A percentile compares a stretch with the other conserved stretches of the same genome.
phyloP scores from a whole-genome alignment of 2,113 vertebrate genomes.

The Varanus salvator region DNA sequence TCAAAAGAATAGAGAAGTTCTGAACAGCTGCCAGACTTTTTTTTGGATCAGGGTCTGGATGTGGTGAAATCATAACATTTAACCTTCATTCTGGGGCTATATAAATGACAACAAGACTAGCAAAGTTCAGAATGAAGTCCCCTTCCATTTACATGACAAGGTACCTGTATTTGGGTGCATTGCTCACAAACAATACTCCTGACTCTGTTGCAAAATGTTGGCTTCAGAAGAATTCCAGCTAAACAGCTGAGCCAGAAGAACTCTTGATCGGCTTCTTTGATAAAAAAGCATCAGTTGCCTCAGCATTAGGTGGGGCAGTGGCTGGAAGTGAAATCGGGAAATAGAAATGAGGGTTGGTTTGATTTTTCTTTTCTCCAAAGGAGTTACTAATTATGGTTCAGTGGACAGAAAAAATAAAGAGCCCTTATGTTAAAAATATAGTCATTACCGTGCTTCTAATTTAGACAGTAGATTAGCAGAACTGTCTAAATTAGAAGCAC shows the following conservation, averaged over 20 bases:
- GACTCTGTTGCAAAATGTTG: neutral
- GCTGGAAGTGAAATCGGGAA: conserved; percentile 19
- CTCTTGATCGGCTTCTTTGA: conserved; percentile 31
- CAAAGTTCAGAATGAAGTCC: neutral
- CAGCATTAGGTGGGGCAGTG: neutral
- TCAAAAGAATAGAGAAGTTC: neutral
- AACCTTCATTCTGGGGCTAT: neutral
- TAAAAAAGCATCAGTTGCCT: conserved; percentile 35
- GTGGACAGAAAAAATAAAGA: neutral
- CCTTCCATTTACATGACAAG: neutral
- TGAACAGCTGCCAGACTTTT: neutral
- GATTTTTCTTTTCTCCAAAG: conserved; percentile 11
- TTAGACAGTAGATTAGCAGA: neutral
- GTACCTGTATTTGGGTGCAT: neutral
- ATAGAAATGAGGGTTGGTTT: neutral
- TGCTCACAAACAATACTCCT: neutral
- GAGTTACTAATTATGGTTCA: conserved; percentile 16
- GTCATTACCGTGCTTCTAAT: accelerated
- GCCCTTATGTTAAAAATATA: neutral
- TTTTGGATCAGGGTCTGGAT: neutral
- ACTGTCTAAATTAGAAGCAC: too few relatives aligned
- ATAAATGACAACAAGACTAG: neutral
- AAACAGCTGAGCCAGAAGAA: conserved; percentile 40
- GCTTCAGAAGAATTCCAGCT: conserved; percentile 4
- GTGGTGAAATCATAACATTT: neutral